Evolutionary conservation across 2,797 vertebrate species (phyloP).

Genomic region (Syndactyla subalaris): DNA sequence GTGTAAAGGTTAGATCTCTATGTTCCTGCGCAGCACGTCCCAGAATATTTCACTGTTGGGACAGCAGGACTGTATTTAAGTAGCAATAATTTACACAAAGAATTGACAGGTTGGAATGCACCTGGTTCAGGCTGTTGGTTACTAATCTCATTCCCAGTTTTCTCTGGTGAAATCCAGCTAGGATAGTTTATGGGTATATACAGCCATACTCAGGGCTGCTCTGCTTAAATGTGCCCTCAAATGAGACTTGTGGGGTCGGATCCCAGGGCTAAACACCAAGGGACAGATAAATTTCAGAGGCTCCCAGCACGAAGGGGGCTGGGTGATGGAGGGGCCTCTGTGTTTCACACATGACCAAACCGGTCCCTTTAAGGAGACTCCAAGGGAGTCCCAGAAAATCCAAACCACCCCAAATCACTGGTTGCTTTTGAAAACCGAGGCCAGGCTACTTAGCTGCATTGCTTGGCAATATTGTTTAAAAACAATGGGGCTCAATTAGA

Average conservation of each 20-base stretch:
- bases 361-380: neutral
- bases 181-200: neutral
- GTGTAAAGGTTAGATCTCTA: neutral
- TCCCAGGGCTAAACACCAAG: neutral
- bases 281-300: neutral
- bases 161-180: neutral
- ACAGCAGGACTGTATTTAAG: slow-evolving; percentile 41
- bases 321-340: rapidly evolving
- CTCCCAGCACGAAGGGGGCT: rapidly evolving
- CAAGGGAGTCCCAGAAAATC: neutral
- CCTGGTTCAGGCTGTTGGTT: slow-evolving; percentile 15
- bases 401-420: neutral
- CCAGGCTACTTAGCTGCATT: slow-evolving; percentile 17
- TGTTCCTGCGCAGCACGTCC: neutral
- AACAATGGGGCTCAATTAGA: slow-evolving; percentile 64
- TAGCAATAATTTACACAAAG: slow-evolving; percentile 26
- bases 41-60: slow-evolving; percentile 33
- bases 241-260: neutral
- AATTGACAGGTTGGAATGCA: slow-evolving; percentile 60
- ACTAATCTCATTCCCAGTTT: slow-evolving; percentile 24
- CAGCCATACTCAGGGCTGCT: neutral
- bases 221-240: neutral
- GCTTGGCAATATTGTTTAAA: slow-evolving; percentile 45
- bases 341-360: neutral
- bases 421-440: neutral